Base-by-base conservation (phyloP, 2,888 invertebrate genomes). In the Parelbella ahira region DNA sequence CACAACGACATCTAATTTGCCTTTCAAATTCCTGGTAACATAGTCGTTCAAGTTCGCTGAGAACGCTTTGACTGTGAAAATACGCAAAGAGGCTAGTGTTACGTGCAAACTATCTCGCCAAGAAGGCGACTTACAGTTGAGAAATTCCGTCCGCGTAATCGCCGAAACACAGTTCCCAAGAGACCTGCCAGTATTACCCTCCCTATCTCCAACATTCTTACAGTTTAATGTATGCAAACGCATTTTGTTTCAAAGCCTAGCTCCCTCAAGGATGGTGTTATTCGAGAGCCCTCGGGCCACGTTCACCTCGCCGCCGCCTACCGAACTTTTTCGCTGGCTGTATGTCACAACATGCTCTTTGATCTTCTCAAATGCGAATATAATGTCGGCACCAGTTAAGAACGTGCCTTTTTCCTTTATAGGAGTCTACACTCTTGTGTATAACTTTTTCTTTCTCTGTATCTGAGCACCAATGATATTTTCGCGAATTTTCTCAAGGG, bases 221-320 rank as follows among this genome's bases (percentile, higher is more conserved):
- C 72, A 82, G 76, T 86, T 87, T 86, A 86, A 87, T 86, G 79
- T 87, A 87, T 87, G 87, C 86, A 87, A 87, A 87, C 86, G 86
- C 86, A 87, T 86, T 87, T 87, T 87, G 86, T 87, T 86, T 83
- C 86, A 83, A 86, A 87, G 84, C 80, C 75, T 76, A 63, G 74
- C 73, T 41, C 86, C 82, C 84, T 76, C 69, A 73, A 74, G 78
- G 62, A 77, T 68, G 78, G 77, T 73, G 77, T 80, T 80, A 73
- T 70, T 73, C 52, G 63, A 74, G 72, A 67, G 67, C 83, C 86
- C 82, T 77, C 73, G 38, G 68, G 83, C 79, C 56, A 51, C 61
- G 69, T 62, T 70, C 72, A 70, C 75, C 69, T 78, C 60, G 57
- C 63, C 53, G 54, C 45, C 48, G 49, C 55, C 55, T 67, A 54